Evolutionary conservation across 2,113 vertebrate species (phyloP), one percentile per base, ranked within the genome.

Genomic region (Stictonetta naevosa): DNA sequence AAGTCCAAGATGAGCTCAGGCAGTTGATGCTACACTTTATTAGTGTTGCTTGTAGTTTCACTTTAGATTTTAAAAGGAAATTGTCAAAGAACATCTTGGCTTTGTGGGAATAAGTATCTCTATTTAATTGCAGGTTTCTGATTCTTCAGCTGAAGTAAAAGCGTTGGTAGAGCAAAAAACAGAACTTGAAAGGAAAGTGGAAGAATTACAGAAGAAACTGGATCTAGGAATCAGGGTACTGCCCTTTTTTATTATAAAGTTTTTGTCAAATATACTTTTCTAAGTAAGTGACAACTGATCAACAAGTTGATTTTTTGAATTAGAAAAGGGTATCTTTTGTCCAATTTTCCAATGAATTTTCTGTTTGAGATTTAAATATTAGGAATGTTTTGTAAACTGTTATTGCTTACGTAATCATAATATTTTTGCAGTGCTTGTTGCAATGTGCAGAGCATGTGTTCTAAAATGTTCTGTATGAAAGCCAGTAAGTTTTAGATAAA

Each of bases 111-210:
- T 63, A 75, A 95, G 44, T 20, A 16, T 82, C 14, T 97, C 31
- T 96, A 6, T 95, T 80, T 96, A 82, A 96, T 96, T 66, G 40
- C 78, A 99, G 99, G 94, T 97, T 64, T 95, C 96, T 1, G 98
- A 98, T 93, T 73, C 98, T 75, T 90, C 98, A 3, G 95, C 97
- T 72, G 99, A 99, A 97, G 93, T 98, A 83, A 99, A 98, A 98
- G 97, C 94, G 21, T 95, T 99, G 60, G 86, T 98, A 97, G 98
- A 99, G 83, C 98, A 99, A 97, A 99, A 98, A 87, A 97, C 93
- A 74, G 98, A 98, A 82, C 97, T 99, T 97, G 98, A 98, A 90
- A 98, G 97, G 89, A 98, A 99, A 96, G 97, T 99, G 46, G 72
- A 88, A 48, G 97, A 98, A 72, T 97, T 99, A 63, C 98, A 98